Conservation (phyloP, 2,113 vertebrate genomes). For the Meles meles region DNA sequence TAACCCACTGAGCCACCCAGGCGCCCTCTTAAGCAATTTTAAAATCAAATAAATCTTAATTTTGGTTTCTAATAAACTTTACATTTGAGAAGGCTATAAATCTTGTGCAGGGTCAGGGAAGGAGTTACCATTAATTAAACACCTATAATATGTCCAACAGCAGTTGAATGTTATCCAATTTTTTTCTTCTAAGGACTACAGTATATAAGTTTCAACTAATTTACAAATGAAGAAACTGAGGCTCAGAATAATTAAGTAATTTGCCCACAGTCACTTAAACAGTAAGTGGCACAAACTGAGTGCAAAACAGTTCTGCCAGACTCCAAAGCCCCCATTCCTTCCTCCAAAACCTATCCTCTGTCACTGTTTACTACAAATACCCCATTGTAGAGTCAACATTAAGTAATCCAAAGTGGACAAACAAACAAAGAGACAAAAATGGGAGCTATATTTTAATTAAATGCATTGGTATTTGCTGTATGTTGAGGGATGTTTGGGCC, state of each 20-base stretch:
- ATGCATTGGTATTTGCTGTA: neutral
- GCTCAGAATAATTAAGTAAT: neutral
- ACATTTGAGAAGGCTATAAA: neutral
- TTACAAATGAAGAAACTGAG: neutral
- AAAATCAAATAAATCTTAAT: conserved; percentile 35
- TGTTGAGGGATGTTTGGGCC: neutral
- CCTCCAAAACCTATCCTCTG: neutral
- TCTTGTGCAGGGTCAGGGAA: neutral
- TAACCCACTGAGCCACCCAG: no score
- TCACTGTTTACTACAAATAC: neutral
- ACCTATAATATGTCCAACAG: neutral
- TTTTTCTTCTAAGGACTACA: neutral
- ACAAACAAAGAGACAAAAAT: neutral
- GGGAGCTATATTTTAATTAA: neutral
- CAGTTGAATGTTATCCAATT: neutral
- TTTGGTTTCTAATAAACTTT: conserved; percentile 40
- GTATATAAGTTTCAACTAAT: neutral
- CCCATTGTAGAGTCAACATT: neutral
- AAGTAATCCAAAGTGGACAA: neutral
- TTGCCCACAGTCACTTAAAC: neutral
- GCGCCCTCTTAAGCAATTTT: conserved; percentile 41
- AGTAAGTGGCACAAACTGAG: neutral
- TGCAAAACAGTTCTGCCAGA: neutral
- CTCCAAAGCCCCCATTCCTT: fast-evolving
- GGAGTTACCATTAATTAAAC: neutral